Conservation (phyloP, 2,113 vertebrate species). For the Calidris pygmaea region DNA sequence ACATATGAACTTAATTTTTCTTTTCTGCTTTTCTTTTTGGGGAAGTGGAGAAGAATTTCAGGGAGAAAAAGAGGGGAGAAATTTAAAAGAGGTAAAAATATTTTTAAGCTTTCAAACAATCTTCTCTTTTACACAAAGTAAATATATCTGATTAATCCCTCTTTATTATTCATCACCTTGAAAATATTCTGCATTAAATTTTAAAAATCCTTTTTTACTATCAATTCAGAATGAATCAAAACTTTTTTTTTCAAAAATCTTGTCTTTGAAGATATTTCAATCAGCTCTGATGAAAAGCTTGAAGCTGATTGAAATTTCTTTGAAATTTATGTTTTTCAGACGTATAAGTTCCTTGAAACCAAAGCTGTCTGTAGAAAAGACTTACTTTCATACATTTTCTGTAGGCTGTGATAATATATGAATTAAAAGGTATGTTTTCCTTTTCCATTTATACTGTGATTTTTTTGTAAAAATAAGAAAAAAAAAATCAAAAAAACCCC, state of each 20-base stretch:
- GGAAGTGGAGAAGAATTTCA: neutral
- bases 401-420: neutral
- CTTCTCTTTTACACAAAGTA: neutral
- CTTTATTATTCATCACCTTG: neutral
- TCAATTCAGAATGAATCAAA: neutral
- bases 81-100: neutral
- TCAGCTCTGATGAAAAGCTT: neutral
- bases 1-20: neutral
- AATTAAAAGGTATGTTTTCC: neutral
- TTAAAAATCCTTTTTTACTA: neutral
- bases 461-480: neutral
- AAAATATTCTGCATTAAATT: neutral
- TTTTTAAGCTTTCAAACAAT: neutral
- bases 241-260: neutral
- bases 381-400: neutral
- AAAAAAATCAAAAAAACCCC: fast-evolving
- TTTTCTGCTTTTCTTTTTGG: neutral
- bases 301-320: neutral
- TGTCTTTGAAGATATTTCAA: neutral
- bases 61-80: neutral
- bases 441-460: too few relatives aligned
- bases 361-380: neutral
- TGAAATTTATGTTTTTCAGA: neutral
- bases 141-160: neutral
- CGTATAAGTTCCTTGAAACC: neutral